Evolutionary conservation across 1,140 invertebrate species (phyloP).

Genomic region (Drosophila ficusphila): DNA sequence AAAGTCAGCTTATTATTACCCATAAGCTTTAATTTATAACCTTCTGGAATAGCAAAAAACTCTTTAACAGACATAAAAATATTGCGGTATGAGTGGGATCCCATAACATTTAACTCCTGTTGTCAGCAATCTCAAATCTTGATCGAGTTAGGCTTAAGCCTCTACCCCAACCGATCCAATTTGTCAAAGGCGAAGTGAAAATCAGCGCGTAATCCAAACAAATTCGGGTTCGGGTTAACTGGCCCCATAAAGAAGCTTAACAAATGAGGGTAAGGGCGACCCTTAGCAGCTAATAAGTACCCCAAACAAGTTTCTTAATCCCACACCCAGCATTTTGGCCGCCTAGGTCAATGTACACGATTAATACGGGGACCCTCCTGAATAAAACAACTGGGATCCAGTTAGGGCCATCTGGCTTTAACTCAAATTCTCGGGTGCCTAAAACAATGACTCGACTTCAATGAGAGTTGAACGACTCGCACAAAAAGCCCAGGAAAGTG

Average conservation of each 20-base stretch:
- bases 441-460: slow-evolving; percentile 31
- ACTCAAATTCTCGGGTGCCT: slow-evolving; percentile 17
- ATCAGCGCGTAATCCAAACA: slow-evolving; percentile 25
- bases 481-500: slow-evolving; percentile 13
- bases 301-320: slow-evolving; percentile 45
- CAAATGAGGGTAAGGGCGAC: slow-evolving; percentile 36
- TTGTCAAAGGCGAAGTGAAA: slow-evolving; percentile 14
- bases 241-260: slow-evolving; percentile 18
- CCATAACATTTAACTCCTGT: slow-evolving; percentile 4
- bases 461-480: slow-evolving; percentile 44
- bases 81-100: not conserved
- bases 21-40: no score
- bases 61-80: not conserved
- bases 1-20: no score
- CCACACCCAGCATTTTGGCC: slow-evolving; percentile 17
- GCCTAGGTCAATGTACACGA: slow-evolving; percentile 46
- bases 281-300: slow-evolving; percentile 37
- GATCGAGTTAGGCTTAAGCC: slow-evolving; percentile 5
- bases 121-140: slow-evolving; percentile 25
- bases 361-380: slow-evolving; percentile 1
- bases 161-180: slow-evolving; percentile 9
- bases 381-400: slow-evolving; percentile 8
- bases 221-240: slow-evolving; percentile 27
- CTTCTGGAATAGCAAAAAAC: no score
- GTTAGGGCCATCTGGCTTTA: slow-evolving; percentile 10